These are phyloP conservation scores for Zaprionus vittiger DNA, from an alignment of 1,140 invertebrate species.

Conservation along the genomic window DNA sequence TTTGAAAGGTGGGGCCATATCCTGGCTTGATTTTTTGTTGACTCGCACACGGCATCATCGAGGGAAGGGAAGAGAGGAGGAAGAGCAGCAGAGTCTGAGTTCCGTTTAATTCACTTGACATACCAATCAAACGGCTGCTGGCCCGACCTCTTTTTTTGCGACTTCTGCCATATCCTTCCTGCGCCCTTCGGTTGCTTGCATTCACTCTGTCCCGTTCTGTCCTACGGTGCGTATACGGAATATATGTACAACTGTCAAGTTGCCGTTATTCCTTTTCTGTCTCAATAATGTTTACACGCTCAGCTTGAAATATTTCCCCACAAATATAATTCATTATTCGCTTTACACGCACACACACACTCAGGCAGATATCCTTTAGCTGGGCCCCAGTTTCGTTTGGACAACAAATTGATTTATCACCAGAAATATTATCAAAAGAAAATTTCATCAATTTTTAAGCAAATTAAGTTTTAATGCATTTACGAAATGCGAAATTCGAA, in stretches of 20 bases:
- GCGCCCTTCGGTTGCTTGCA: neutral
- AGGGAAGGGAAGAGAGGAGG: neutral
- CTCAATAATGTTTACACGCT: conserved; percentile 77
- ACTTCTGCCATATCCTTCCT: neutral
- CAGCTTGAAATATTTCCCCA: conserved; percentile 58
- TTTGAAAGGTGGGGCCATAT: conserved; percentile 14
- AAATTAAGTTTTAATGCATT: conserved; percentile 58
- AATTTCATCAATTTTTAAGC: conserved; percentile 68
- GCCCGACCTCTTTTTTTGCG: neutral
- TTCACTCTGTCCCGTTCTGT: neutral
- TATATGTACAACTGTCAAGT: conserved; percentile 45
- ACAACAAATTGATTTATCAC: conserved; percentile 74
- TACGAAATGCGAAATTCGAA: conserved; percentile 21
- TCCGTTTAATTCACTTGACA: conserved; percentile 45
- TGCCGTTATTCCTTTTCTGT: conserved; percentile 54
- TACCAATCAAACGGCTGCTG: conserved; percentile 36
- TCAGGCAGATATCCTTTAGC: neutral
- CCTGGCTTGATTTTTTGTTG: conserved; percentile 29
- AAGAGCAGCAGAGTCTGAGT: conserved; percentile 7
- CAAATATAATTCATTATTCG: conserved; percentile 76
- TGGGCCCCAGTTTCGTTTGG: neutral
- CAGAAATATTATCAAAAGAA: conserved; percentile 45
- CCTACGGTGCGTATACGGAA: neutral
- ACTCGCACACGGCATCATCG: conserved; percentile 16
- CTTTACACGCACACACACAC: conserved; percentile 2